phyloP scores from a whole-genome alignment of 2,797 vertebrate species.

The Hipposideros larvatus region DNA sequence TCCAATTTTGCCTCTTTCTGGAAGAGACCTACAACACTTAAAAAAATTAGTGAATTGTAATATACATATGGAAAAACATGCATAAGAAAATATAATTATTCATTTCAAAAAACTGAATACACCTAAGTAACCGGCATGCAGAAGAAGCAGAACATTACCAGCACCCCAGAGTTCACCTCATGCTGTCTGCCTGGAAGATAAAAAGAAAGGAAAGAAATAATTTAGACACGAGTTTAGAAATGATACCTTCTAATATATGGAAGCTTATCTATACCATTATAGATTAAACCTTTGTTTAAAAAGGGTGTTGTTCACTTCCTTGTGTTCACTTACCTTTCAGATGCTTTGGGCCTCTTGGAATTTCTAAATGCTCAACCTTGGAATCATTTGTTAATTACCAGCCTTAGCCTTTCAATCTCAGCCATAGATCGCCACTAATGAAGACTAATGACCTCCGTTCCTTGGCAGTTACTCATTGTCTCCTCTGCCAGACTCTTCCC shows the following conservation, averaged over 20 bases:
- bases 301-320: not conserved
- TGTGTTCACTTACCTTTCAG: not conserved
- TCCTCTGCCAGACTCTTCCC: not conserved
- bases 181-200: not conserved
- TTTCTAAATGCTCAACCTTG: not conserved
- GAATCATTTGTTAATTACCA: not conserved
- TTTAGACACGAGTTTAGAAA: not conserved
- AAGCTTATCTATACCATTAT: not conserved
- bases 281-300: not conserved
- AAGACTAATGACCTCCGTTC: not conserved
- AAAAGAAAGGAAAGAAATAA: not conserved
- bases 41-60: not conserved
- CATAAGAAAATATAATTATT: not conserved
- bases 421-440: too few relatives aligned
- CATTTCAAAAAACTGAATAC: not conserved
- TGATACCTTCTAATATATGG: not conserved
- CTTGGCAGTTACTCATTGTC: not conserved
- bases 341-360: not conserved
- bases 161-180: not conserved
- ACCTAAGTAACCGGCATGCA: not conserved
- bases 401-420: not conserved
- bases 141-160: not conserved
- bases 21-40: not conserved
- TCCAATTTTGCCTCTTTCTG: not conserved
- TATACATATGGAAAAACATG: not conserved